A percentile compares a stretch with the other conserved stretches of the same genome.
Conservation (phyloP, 2,797 vertebrate genomes). For the Danionella dracula region DNA sequence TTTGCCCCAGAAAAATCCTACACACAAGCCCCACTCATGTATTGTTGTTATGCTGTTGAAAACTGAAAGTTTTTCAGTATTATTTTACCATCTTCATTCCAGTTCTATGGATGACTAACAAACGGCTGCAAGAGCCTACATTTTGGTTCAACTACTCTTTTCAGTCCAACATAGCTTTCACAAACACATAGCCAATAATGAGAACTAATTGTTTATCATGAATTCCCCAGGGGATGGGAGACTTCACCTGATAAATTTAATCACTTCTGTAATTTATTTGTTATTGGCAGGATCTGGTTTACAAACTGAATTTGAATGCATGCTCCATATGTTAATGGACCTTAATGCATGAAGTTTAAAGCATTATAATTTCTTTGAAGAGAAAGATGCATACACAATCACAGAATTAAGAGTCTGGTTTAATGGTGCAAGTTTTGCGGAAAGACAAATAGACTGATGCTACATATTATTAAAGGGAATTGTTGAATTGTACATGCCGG, state of each 20-base stretch:
- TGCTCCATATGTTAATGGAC: constrained; percentile 51
- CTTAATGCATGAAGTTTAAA: constrained; percentile 51
- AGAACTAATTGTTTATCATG: constrained; percentile 48
- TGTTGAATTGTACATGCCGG: too few relatives aligned
- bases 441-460: too few relatives aligned
- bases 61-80: too few relatives aligned
- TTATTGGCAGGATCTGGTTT: constrained; percentile 41
- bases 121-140: too few relatives aligned
- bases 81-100: too few relatives aligned
- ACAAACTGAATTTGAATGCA: constrained; percentile 46
- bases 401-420: constrained; percentile 41
- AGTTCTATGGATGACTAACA: too few relatives aligned
- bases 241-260: constrained; percentile 45
- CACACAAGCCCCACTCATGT: too few relatives aligned
- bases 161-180: neutral
- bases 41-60: too few relatives aligned
- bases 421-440: constrained; percentile 29
- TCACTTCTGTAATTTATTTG: constrained; percentile 42
- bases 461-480: too few relatives aligned
- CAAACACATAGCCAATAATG: constrained; percentile 37
- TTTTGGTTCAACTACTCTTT: too few relatives aligned
- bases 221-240: constrained; percentile 34
- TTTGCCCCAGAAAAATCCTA: too few relatives aligned
- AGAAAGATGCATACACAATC: constrained; percentile 42
- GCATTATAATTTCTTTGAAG: constrained; percentile 46